Base-by-base conservation (phyloP, 1,140 invertebrate genomes). In the Frieseomelitta varia region DNA sequence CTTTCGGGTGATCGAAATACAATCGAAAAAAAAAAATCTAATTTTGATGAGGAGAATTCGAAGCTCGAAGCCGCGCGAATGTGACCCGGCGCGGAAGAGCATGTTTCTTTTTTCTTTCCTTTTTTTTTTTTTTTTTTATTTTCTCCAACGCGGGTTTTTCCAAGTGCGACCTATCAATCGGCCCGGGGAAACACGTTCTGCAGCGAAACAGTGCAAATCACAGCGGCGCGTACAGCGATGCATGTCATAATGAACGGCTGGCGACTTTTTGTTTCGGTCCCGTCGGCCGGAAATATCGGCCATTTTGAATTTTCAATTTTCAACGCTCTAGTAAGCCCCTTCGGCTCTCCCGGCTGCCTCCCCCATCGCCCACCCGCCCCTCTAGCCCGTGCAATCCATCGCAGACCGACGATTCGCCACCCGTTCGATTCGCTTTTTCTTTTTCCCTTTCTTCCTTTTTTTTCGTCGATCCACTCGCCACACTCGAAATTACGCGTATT, bases 271-370 rank as follows among this genome's bases (percentile, higher is more conserved):
- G 93, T 95, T 94, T 94, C 93, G 93, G 94, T 94, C 93, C 94
- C 94, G 91, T 94, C 93, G 93, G 94, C 93, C 94, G 94, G 94
- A 95, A 95, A 95, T 95, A 94, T 94, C 94, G 91, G 94, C 94
- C 94, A 95, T 95, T 95, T 95, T 95, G 94, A 94, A 95, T 95
- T 95, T 95, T 95, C 94, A 95, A 95, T 94, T 94, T 94, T 95
- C 94, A 94, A 95, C 94, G 94, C 94, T 95, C 94, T 94, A 95
- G 94, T 94, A 95, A 94, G 92, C 92, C 92, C 88, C 87, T 91
- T 87, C 90, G 89, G 87, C 86, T 84, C 88, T 79, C 88, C 82
- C 87, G n/a, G 19, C 76, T 34, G 12, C 24, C 58, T n/a, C 55
- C 56, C 79, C 69, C 78, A 39, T 76, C 76, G 21, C 72, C 55